Evolutionary conservation across 2,888 invertebrate species (phyloP).

Genomic region (Erebia aethiops): DNA sequence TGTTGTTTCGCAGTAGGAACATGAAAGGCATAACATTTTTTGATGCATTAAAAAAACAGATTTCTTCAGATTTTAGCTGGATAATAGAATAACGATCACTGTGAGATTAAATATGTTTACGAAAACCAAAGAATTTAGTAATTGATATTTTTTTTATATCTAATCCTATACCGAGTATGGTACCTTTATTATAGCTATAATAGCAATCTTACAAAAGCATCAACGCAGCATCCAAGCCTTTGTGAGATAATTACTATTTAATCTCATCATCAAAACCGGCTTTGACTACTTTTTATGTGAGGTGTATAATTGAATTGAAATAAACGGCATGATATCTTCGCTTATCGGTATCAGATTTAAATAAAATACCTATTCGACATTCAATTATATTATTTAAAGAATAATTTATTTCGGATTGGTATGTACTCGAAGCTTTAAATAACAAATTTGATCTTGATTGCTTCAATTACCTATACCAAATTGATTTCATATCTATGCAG

Average conservation of each 20-base stretch:
- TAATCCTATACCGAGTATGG: neutral
- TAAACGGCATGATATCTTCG: conserved; percentile 28
- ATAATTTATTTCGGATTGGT: conserved; percentile 1
- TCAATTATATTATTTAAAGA: neutral
- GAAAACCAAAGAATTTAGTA: conserved; percentile 3
- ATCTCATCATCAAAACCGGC: conserved; percentile 34
- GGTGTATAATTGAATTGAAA: conserved; percentile 27
- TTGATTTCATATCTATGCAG: neutral
- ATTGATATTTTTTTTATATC: too few species aligned
- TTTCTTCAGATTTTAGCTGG: neutral
- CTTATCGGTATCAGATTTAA: conserved; percentile 6
- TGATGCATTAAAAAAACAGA: too few species aligned
- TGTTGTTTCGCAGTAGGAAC: too few species aligned
- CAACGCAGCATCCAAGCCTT: conserved; percentile 25
- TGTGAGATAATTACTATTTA: conserved; percentile 32
- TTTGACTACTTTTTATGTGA: conserved; percentile 22
- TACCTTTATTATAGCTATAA: neutral
- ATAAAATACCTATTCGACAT: neutral
- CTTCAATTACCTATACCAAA: neutral
- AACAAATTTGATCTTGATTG: neutral
- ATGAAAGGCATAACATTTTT: too few species aligned
- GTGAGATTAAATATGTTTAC: neutral
- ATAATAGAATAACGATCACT: neutral
- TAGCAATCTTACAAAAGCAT: conserved; percentile 13
- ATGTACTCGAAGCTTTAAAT: neutral